Conservation (phyloP, 2,797 vertebrate species). For the Sebastes trivittatus region DNA sequence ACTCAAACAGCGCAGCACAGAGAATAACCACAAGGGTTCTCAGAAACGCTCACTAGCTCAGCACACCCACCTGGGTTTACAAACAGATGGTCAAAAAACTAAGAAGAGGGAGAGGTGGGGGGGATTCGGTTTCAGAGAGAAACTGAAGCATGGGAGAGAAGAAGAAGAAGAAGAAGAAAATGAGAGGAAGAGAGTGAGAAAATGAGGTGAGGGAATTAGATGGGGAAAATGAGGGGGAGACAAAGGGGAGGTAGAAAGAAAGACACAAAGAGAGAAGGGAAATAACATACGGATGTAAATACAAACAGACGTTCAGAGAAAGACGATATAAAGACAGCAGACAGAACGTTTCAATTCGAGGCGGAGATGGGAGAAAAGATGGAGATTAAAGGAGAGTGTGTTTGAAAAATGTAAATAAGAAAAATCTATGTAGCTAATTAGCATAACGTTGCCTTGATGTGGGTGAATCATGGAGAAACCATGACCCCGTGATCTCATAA, state of each 20-base stretch:
- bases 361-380: background rate
- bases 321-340: background rate
- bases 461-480: conserved; percentile 58
- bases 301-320: background rate
- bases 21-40: conserved; percentile 72
- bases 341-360: background rate
- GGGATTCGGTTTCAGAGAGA: background rate
- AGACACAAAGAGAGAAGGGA: conserved; percentile 6
- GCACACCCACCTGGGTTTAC: conserved; percentile 62
- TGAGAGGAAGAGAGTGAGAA: background rate
- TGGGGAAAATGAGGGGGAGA: conserved; percentile 19
- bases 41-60: conserved; percentile 68
- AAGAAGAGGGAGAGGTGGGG: background rate
- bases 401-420: conserved; percentile 1
- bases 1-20: background rate
- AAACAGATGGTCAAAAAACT: conserved; percentile 64
- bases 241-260: background rate
- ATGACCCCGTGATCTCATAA: conserved; percentile 52
- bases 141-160: conserved; percentile 2
- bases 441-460: conserved; percentile 45
- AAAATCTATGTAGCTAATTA: conserved; percentile 12
- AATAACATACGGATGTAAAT: background rate
- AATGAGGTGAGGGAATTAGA: conserved; percentile 24
- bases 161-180: background rate
- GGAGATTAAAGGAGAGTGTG: background rate